Conservation (phyloP, 2,113 vertebrate species). For the Dendropsophus ebraccatus region DNA sequence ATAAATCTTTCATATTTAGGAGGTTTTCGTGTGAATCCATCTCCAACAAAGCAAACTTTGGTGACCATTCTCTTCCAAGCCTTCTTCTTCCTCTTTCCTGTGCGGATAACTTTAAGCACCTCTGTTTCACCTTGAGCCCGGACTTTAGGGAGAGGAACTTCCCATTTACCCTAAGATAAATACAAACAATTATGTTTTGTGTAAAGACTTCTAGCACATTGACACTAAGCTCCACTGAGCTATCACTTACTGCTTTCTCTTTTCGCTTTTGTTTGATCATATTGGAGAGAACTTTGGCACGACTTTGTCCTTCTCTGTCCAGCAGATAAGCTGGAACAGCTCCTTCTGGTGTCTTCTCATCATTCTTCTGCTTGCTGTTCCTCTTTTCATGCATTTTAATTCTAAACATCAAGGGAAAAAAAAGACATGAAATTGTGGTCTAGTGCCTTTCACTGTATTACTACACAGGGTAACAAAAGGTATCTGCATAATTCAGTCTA, state of each 20-base stretch:
- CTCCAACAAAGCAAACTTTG: conserved; percentile 97
- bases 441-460: neutral
- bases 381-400: conserved; percentile 99
- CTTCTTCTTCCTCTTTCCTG: conserved; percentile 97
- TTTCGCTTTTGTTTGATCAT: conserved; percentile 99
- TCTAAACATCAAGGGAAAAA: conserved; percentile 69
- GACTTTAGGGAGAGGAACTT: conserved; percentile 95
- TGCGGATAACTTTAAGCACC: conserved; percentile 93
- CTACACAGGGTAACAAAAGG: neutral
- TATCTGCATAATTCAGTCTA: neutral
- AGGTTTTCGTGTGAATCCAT: conserved; percentile 96
- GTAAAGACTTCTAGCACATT: neutral
- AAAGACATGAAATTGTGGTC: neutral
- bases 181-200: neutral
- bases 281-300: conserved; percentile 95
- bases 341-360: conserved; percentile 94
- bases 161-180: conserved; percentile 89
- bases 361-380: conserved; percentile 91
- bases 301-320: conserved; percentile 93
- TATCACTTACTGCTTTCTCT: conserved; percentile 93
- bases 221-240: neutral
- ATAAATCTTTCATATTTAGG: conserved; percentile 98
- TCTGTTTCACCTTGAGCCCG: conserved; percentile 96
- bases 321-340: conserved; percentile 93
- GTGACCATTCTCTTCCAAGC: conserved; percentile 99